phyloP scores from a whole-genome alignment of 2,888 invertebrate species.

The Cetonia aurata region DNA sequence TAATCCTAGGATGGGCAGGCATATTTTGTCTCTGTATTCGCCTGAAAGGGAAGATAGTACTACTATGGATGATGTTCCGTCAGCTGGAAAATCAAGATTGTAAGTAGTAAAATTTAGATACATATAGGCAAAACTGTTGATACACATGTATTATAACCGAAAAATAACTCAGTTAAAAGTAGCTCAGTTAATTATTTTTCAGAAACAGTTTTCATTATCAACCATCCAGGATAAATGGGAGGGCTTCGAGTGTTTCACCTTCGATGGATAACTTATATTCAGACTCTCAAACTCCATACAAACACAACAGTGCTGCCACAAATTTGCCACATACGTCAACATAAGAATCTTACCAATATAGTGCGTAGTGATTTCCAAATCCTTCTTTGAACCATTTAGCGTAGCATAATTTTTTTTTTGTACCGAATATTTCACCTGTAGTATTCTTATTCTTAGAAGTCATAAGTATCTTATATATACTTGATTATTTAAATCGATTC shows the following conservation, averaged over 20 bases:
- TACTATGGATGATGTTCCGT: constrained; percentile 60
- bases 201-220: constrained; percentile 47
- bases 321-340: constrained; percentile 40
- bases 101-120: constrained; percentile 52
- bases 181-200: constrained; percentile 1
- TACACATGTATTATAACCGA: no score
- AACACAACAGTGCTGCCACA: constrained; percentile 32
- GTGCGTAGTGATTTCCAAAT: constrained; percentile 11
- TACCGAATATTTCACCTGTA: neutral
- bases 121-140: no score
- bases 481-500: no score
- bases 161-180: no score
- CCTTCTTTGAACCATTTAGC: constrained; percentile 2
- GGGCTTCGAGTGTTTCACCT: constrained; percentile 45
- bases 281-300: constrained; percentile 35
- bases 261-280: constrained; percentile 42
- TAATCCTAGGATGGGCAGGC: constrained; percentile 60
- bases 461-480: no score
- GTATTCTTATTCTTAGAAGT: neutral
- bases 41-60: constrained; percentile 60
- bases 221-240: constrained; percentile 46
- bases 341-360: constrained; percentile 19
- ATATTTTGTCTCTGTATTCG: constrained; percentile 59
- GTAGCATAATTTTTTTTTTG: neutral
- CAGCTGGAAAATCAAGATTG: constrained; percentile 64